A percentile compares a stretch with the other conserved stretches of the same genome.
These are phyloP conservation scores for Drosophila prolongata DNA, from an alignment of 2,888 invertebrate species.

Conservation along the genomic window DNA sequence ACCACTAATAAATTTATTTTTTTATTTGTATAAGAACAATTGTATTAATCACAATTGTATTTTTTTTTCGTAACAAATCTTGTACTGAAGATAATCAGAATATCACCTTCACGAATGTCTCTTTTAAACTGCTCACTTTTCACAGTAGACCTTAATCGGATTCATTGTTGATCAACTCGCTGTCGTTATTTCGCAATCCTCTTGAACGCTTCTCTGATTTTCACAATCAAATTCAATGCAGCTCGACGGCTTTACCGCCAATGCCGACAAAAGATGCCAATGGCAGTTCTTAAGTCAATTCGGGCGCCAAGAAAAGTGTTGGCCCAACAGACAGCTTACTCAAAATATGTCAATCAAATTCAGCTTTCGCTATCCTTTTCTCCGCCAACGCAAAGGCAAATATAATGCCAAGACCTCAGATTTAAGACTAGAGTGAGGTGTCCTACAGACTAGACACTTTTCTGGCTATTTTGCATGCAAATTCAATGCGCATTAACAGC, in stretches of 20 bases:
- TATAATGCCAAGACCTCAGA: slow-evolving; percentile 23
- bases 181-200: slow-evolving; percentile 27
- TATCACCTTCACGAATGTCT: too few relatives aligned
- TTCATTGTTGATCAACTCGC: slow-evolving; percentile 15
- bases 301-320: slow-evolving; percentile 35
- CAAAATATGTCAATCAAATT: slow-evolving; percentile 76
- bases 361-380: slow-evolving; percentile 7
- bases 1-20: too few relatives aligned
- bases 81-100: too few relatives aligned
- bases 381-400: slow-evolving; percentile 50
- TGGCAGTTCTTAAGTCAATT: slow-evolving; percentile 36
- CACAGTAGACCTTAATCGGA: slow-evolving; percentile 12
- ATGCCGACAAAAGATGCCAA: slow-evolving; percentile 45
- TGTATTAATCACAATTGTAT: too few relatives aligned
- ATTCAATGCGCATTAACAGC: slow-evolving; percentile 68
- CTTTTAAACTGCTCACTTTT: slow-evolving; percentile 4
- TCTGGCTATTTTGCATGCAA: slow-evolving; percentile 66
- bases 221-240: slow-evolving; percentile 57
- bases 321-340: slow-evolving; percentile 66
- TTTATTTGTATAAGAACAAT: too few relatives aligned
- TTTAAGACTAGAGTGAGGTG: slow-evolving; percentile 7
- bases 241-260: slow-evolving; percentile 34
- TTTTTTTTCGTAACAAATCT: too few relatives aligned
- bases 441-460: slow-evolving; percentile 21
- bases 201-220: slow-evolving; percentile 48